Conservation (phyloP, 1,140 invertebrate species). For the Wiebesia pumilae region DNA sequence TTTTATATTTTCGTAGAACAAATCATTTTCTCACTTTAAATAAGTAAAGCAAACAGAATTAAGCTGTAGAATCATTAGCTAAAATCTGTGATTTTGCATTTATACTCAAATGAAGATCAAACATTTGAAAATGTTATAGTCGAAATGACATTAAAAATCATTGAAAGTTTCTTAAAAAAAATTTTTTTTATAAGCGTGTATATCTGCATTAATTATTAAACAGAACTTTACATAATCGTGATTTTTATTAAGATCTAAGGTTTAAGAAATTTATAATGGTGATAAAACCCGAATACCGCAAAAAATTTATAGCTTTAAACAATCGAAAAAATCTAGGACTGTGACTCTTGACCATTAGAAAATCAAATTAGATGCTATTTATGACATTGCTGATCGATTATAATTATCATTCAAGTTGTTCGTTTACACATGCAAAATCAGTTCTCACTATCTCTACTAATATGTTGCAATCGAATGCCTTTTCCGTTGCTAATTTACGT, state of each 20-base stretch:
- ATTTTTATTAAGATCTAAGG: slow-evolving; percentile 26
- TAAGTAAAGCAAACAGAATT: slow-evolving; percentile 25
- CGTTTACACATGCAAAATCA: too few species aligned
- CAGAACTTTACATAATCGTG: slow-evolving; percentile 11
- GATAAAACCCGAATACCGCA: background rate
- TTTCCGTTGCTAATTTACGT: too few species aligned
- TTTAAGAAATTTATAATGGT: background rate
- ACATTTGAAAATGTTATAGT: slow-evolving; percentile 25
- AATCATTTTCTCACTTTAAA: slow-evolving; percentile 39
- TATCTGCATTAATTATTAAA: slow-evolving; percentile 26
- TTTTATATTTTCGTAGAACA: slow-evolving; percentile 47
- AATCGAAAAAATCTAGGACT: background rate
- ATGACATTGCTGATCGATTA: background rate
- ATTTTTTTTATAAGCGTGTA: slow-evolving; percentile 21
- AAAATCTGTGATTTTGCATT: slow-evolving; percentile 51
- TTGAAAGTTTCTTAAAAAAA: slow-evolving; percentile 15
- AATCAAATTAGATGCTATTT: background rate
- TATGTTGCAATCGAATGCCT: too few species aligned
- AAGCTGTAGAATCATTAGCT: slow-evolving; percentile 42
- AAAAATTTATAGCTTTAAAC: slow-evolving; percentile 18
- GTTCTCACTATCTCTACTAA: too few species aligned
- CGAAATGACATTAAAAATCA: slow-evolving; percentile 45
- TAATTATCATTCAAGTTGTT: background rate
- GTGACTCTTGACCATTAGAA: background rate
- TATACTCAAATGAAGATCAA: slow-evolving; percentile 50